Base-by-base conservation (phyloP, 2,113 vertebrate species). In the Eulacestoma nigropectus region DNA sequence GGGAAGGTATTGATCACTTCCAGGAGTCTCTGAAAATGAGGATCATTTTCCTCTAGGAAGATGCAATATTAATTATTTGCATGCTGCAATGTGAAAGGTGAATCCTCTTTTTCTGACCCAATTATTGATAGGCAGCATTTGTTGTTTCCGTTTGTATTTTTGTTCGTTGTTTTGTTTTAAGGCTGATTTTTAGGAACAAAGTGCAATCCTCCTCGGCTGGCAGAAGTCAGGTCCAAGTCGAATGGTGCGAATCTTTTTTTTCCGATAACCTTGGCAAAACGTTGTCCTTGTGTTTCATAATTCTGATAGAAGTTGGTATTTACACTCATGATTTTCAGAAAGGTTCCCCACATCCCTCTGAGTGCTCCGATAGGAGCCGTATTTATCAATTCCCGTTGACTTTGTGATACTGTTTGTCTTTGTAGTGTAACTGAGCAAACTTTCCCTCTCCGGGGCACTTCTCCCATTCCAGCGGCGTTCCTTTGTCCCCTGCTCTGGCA, bases 301-400 rank as follows among this genome's bases (percentile, higher is more conserved):
- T 97, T 97, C 91, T 90, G 96, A 92, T 97, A 97, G 87, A 97
- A 97, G 95, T 64, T 96, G 93, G 65, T 98, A 82, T 98, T 98
- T 98, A 93, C 98, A 94, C 95, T 98, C 87, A 39, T 18, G 90
- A 92, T 87, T 92, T 94, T 93, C 95, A 97, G 98, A 97, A 98
- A 95, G 52, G 97, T 96, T 98, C 96, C 95, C 75, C 98, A 96
- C 98, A 98, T 92, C 94, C 90, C 84, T 84, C 94, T 18, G 78
- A 76, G 87, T 82, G 95, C 96, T 96, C 97, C 93, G 98, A 94
- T 91, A 95, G 42, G 32, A 86, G 89, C 92, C 77, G 52, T 93
- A 83, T 96, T 97, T 93, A 75, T 97, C 98, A 94, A 96, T 98
- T 97, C 90, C 95, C 97, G 88, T 99, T 99, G 98, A 98, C 99